Percentiles rank a stretch among this genome's conserved stretches.
phyloP scores from a whole-genome alignment of 2,113 vertebrate genomes.

The Dolichallabes microphthalmus region DNA sequence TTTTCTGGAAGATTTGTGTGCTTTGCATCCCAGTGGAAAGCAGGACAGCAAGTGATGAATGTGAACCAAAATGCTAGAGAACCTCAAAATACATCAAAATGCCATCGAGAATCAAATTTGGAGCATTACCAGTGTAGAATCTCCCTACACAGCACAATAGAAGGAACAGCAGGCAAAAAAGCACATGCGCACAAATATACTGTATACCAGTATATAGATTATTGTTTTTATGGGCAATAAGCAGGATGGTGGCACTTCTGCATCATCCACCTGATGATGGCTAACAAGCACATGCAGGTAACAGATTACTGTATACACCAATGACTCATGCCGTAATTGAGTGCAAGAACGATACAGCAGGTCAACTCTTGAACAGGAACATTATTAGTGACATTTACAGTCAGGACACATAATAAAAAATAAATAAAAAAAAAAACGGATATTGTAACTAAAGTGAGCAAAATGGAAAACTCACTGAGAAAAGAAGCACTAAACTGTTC shows the following conservation, averaged over 20 bases:
- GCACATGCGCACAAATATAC: background rate
- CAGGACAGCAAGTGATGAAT: conserved; percentile 61
- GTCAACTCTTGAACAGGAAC: background rate
- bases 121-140: background rate
- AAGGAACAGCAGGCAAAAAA: background rate
- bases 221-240: background rate
- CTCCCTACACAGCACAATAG: background rate
- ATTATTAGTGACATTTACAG: conserved; percentile 20
- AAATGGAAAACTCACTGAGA: conserved; percentile 23
- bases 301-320: background rate
- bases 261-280: background rate
- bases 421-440: background rate
- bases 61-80: conserved; percentile 51
- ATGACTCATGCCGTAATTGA: background rate
- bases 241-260: background rate
- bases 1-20: conserved; percentile 59
- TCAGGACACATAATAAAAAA: background rate
- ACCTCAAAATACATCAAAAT: conserved; percentile 55
- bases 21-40: conserved; percentile 54
- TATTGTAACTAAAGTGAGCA: conserved; percentile 16
- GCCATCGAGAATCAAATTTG: conserved; percentile 30
- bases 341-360: background rate
- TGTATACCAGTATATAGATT: background rate
- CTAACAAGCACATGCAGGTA: background rate
- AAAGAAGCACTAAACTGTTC: conserved; percentile 6